Percentiles rank a stretch among this genome's conserved stretches.
These are phyloP conservation scores for Amniataba percoides DNA, from an alignment of 2,797 vertebrate genomes.

Conservation along the genomic window DNA sequence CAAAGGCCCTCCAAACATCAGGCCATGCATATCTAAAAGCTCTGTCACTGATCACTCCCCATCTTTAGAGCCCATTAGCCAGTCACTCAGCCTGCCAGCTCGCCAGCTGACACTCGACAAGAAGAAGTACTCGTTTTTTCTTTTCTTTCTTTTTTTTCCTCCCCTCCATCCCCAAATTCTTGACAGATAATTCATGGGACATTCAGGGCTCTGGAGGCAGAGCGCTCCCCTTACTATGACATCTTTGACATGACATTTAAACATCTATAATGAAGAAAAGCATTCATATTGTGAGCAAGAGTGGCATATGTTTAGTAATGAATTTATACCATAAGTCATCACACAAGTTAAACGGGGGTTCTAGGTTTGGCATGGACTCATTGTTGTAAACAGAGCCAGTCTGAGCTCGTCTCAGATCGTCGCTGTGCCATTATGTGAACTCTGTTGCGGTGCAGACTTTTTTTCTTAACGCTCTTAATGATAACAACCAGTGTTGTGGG, in stretches of 20 bases:
- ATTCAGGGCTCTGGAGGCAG: slow-evolving; percentile 8
- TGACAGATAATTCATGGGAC: slow-evolving; percentile 30
- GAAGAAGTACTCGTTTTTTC: slow-evolving; percentile 1
- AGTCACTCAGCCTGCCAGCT: slow-evolving; percentile 51
- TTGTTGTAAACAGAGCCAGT: slow-evolving; percentile 53
- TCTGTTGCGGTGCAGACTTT: slow-evolving; percentile 9
- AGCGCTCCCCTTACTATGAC: slow-evolving; percentile 26
- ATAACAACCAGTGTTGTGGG: slow-evolving; percentile 31
- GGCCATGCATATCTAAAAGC: slow-evolving; percentile 43
- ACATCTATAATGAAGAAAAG: slow-evolving; percentile 44
- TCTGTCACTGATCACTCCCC: slow-evolving; percentile 30
- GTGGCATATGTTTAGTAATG: slow-evolving; percentile 28
- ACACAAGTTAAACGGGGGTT: slow-evolving; percentile 9
- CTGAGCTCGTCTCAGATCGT: slow-evolving; percentile 35
- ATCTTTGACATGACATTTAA: slow-evolving; percentile 58
- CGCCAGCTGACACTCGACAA: slow-evolving; percentile 40
- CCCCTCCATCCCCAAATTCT: not conserved
- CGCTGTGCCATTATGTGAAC: slow-evolving; percentile 37
- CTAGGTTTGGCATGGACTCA: slow-evolving; percentile 26
- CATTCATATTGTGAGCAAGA: slow-evolving; percentile 26
- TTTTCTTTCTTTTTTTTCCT: too few species aligned
- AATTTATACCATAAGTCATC: slow-evolving; percentile 49
- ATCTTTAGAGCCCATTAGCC: slow-evolving; percentile 57
- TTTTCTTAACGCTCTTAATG: slow-evolving; percentile 22
- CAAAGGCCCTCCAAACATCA: slow-evolving; percentile 29